A percentile compares a stretch with the other conserved stretches of the same genome.
Conservation (phyloP, 1,140 invertebrate species). For the Brachionus asplanchnoidis region DNA sequence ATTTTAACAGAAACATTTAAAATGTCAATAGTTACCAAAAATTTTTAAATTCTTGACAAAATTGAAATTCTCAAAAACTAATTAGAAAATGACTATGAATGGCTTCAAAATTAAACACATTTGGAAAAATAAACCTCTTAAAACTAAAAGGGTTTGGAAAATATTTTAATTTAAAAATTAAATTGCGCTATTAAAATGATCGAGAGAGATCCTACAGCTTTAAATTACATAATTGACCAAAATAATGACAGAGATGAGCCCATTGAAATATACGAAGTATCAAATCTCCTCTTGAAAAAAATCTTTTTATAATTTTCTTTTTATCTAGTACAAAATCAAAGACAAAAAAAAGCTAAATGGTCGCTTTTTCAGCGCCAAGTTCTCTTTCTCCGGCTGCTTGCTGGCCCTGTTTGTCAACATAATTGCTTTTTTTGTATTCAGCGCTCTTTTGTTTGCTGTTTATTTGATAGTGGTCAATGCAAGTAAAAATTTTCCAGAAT, state of each 20-base stretch:
- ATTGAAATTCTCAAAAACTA: background rate
- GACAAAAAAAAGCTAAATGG: background rate
- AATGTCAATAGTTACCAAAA: background rate
- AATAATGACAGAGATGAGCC: background rate
- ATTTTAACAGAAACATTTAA: background rate
- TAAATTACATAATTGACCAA: background rate
- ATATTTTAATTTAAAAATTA: background rate
- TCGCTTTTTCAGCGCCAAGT: background rate
- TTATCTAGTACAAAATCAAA: background rate
- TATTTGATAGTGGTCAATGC: background rate
- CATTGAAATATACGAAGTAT: background rate
- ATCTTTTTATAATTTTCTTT: too few species aligned
- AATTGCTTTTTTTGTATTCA: background rate
- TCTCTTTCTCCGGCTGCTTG: background rate
- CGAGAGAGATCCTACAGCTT: background rate
- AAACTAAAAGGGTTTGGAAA: background rate
- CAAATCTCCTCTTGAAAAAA: background rate
- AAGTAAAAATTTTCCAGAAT: background rate
- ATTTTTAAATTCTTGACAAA: background rate
- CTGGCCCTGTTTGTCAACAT: background rate
- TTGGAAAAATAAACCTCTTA: background rate
- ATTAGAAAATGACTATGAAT: background rate
- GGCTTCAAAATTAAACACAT: background rate
- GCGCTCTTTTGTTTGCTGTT: background rate
- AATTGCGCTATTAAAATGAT: background rate